These are phyloP conservation scores for Drosophila suboccidentalis DNA, from an alignment of 2,888 invertebrate species.

Conservation along the genomic window DNA sequence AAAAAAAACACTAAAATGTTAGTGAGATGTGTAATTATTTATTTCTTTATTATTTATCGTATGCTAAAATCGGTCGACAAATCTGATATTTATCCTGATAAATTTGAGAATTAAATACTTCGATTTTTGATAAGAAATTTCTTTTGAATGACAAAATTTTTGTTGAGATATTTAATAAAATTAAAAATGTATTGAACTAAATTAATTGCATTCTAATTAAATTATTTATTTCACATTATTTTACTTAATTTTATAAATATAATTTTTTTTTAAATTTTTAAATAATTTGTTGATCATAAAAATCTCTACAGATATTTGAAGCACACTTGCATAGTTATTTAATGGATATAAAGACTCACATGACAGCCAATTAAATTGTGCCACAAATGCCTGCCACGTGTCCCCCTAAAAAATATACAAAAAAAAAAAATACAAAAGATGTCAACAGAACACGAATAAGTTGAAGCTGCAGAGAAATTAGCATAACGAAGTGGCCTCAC, in stretches of 20 bases:
- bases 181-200: background rate
- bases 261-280: background rate
- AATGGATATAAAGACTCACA: background rate
- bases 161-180: no score
- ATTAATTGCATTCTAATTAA: background rate
- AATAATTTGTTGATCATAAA: background rate
- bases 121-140: no score
- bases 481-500: constrained; percentile 60
- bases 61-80: no score
- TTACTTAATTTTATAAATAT: background rate
- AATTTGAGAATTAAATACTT: no score
- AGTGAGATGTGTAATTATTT: background rate
- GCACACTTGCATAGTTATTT: no score
- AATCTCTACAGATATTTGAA: background rate
- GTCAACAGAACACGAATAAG: constrained; percentile 13
- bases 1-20: no score
- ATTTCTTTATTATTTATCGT: background rate
- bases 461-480: constrained; percentile 42
- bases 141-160: no score
- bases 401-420: background rate
- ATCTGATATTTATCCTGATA: no score
- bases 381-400: constrained; percentile 8
- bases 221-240: no score
- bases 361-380: constrained; percentile 54
- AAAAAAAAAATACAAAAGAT: background rate